A percentile compares a stretch with the other conserved stretches of the same genome.
Conservation (phyloP, 2,797 vertebrate species). For the Chrysocyon brachyurus region DNA sequence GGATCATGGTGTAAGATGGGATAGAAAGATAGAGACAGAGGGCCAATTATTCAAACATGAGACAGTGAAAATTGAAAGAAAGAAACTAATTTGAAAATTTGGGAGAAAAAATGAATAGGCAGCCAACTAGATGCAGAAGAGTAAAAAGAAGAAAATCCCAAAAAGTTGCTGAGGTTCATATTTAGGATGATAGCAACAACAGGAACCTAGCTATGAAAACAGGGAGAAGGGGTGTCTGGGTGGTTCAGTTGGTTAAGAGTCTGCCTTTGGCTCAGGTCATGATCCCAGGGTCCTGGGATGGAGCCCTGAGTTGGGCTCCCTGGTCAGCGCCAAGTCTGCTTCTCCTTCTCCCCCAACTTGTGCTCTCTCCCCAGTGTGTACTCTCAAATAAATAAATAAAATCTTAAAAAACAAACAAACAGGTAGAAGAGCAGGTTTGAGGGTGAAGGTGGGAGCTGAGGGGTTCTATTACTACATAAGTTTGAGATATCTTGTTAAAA, state of each 20-base stretch:
- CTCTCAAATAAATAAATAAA: too few relatives aligned
- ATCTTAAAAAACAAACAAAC: too few relatives aligned
- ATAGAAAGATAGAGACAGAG: conserved; percentile 23
- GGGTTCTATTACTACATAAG: neutral
- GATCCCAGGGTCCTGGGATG: too few relatives aligned
- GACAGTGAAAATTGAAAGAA: neutral
- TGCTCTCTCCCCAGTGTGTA: too few relatives aligned
- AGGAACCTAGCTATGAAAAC: neutral
- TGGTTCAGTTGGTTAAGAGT: too few relatives aligned
- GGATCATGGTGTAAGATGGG: conserved; percentile 6
- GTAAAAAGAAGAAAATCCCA: neutral
- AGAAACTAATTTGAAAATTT: conserved; percentile 25
- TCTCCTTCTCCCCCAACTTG: too few relatives aligned
- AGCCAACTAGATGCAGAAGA: neutral
- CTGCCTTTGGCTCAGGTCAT: too few relatives aligned
- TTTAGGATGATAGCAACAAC: neutral
- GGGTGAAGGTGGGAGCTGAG: rapidly evolving
- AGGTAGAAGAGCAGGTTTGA: neutral
- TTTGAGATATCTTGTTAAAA: neutral
- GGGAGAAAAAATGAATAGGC: conserved; percentile 37
- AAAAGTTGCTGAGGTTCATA: neutral
- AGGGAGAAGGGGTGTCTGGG: neutral
- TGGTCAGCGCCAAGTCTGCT: too few relatives aligned
- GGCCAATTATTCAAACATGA: conserved; percentile 14
- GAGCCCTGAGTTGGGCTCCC: too few relatives aligned